Base-by-base conservation (phyloP, 2,113 vertebrate genomes). In the Varanus salvator region DNA sequence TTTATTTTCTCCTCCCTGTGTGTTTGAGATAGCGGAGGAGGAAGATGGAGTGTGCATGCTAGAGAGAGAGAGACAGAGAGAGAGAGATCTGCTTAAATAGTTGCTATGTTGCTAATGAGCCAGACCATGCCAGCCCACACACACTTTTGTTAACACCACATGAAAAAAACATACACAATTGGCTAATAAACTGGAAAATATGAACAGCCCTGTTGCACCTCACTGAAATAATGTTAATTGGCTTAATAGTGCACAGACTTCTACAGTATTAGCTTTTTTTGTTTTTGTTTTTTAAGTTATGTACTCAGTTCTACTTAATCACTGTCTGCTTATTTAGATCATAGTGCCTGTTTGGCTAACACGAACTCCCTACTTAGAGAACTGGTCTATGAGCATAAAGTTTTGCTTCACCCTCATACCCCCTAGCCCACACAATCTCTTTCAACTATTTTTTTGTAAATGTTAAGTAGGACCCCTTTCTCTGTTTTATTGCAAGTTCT, bases 221-320 rank as follows among this genome's bases (percentile, higher is more conserved):
- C 87, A 29, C 9, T 91, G 93, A 57, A 93, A 91, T 89, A 3
- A 0, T 6, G 87, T 86, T 94, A 93, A 95, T 93, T 90, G 82
- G 77, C 82, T 90, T 90, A 92, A 89, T 7, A 14, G 80, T 88
- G 85, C 78, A 23, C 71, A 0, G 31, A 17, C 2, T n/a, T 82
- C 31, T 0, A 25, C 68, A 87, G 82, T 48, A 69, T 84, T 84
- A 69, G 9, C 64, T 68, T 44, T 69, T 69, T 9, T 25, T 84
- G 38, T 87, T 81, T 69, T 80, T 75, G 64, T 90, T 72, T 85
- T 85, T 0, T 0, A 75, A 2, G 57, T 25, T 75, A 31, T 84
- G 31, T 54, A 0, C 80, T 80, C 77, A 83, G 72, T 84, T 15
- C 57, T 48, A 34, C 76, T 68, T 25, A 2, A 80, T 89, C 29